phyloP scores from a whole-genome alignment of 2,888 invertebrate genomes.

The Drosophila phalerata region DNA sequence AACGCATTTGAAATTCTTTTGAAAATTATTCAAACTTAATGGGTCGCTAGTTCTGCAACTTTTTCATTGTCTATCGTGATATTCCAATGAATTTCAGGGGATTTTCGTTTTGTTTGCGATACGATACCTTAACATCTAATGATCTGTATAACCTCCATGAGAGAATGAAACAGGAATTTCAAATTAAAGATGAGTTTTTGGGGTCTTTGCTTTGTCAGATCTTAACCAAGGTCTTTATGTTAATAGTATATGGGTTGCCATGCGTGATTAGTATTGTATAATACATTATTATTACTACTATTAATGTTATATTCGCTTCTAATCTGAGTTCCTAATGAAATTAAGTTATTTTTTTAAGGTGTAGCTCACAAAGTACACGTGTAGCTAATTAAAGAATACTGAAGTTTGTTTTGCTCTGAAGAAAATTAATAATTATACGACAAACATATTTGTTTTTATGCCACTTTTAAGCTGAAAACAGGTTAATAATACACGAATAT shows the following conservation, averaged over 20 bases:
- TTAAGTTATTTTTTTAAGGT: conserved; percentile 17
- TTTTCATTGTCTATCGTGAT: conserved; percentile 34
- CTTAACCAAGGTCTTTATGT: conserved; percentile 45
- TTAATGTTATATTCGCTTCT: conserved; percentile 19
- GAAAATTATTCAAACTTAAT: conserved; percentile 42
- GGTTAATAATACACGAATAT: conserved; percentile 9
- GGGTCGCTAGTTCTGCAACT: conserved; percentile 55
- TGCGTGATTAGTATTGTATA: conserved; percentile 35
- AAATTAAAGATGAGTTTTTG: conserved; percentile 11
- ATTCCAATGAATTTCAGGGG: conserved; percentile 58
- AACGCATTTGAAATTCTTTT: conserved; percentile 35
- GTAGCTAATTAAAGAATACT: conserved; percentile 39
- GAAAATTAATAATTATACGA: conserved; percentile 25
- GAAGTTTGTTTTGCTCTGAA: conserved; percentile 10
- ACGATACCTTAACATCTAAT: conserved; percentile 34
- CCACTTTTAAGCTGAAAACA: conserved; percentile 16
- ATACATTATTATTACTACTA: conserved; percentile 22
- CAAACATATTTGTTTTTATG: conserved; percentile 15
- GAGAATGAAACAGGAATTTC: conserved; percentile 50
- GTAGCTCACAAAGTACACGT: conserved; percentile 34
- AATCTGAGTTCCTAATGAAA: conserved; percentile 25
- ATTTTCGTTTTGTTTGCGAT: conserved; percentile 25
- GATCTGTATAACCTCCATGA: conserved; percentile 45
- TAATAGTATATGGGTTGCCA: conserved; percentile 37
- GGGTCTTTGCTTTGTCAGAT: conserved; percentile 28